Evolutionary conservation across 2,888 invertebrate species (phyloP).

Genomic region (Balanococcus diminutus): DNA sequence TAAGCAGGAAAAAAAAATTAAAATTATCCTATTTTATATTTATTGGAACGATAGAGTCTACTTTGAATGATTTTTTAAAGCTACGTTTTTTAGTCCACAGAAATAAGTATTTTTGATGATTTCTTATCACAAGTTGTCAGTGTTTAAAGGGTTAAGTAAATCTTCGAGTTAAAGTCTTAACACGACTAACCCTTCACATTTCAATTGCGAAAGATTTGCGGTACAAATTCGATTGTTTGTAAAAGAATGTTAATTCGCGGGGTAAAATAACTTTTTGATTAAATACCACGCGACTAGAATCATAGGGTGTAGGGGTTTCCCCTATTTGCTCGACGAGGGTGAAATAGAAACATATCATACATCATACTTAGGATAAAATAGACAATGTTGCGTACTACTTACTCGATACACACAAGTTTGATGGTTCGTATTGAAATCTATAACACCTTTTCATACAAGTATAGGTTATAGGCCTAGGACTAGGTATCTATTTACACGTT

Average conservation of each 20-base stretch:
- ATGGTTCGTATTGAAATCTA: not conserved
- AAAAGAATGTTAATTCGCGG: slow-evolving; percentile 33
- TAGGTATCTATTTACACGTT: not conserved
- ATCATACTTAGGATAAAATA: not conserved
- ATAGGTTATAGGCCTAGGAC: too few relatives aligned
- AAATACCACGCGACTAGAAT: not conserved
- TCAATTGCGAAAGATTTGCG: slow-evolving; percentile 9
- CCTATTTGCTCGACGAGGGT: slow-evolving; percentile 5
- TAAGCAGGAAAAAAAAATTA: not conserved
- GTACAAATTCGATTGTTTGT: slow-evolving; percentile 21
- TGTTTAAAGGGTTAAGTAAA: not conserved
- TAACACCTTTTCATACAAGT: too few relatives aligned
- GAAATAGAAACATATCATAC: slow-evolving; percentile 14
- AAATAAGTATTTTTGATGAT: not conserved
- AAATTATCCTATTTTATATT: not conserved
- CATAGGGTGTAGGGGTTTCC: not conserved
- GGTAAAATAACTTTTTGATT: slow-evolving; percentile 30
- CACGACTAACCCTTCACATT: not conserved
- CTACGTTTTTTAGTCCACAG: not conserved
- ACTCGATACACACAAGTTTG: not conserved
- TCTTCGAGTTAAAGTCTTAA: not conserved
- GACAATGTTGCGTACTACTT: not conserved
- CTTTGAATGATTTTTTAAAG: not conserved
- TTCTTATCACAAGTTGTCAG: slow-evolving; percentile 13
- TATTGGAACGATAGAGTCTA: not conserved